A percentile compares a stretch with the other conserved stretches of the same genome.
phyloP scores from a whole-genome alignment of 2,888 invertebrate genomes.

The Parochlus steinenii region DNA sequence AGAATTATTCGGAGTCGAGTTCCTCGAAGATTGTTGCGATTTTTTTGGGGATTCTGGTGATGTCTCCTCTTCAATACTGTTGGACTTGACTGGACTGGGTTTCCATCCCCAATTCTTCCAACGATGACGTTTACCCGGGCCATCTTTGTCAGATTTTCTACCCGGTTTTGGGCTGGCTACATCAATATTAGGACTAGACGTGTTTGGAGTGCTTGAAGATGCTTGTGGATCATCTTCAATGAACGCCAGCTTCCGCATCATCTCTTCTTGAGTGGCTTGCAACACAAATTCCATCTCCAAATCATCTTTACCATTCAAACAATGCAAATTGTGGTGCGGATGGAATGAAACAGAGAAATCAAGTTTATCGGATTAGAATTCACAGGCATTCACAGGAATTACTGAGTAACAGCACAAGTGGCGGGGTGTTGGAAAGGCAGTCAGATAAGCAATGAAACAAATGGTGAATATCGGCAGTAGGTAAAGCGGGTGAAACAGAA shows the following conservation, averaged over 20 bases:
- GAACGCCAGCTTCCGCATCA: slow-evolving; percentile 14
- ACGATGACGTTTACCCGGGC: slow-evolving; percentile 16
- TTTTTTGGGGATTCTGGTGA: slow-evolving; percentile 18
- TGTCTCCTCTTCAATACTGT: slow-evolving; percentile 21
- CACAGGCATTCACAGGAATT: no score
- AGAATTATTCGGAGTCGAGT: slow-evolving; percentile 19
- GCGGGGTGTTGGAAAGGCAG: no score
- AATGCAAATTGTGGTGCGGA: no score
- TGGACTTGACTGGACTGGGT: slow-evolving; percentile 20
- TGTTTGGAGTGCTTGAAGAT: neutral
- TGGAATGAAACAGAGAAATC: neutral
- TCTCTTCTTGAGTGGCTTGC: slow-evolving; percentile 17
- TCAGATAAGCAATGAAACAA: no score
- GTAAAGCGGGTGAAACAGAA: no score
- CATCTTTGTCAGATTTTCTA: slow-evolving; percentile 13
- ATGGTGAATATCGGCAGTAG: no score
- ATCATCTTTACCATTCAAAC: slow-evolving; percentile 17
- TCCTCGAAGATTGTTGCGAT: slow-evolving; percentile 18
- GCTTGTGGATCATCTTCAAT: slow-evolving; percentile 1
- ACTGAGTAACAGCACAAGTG: no score
- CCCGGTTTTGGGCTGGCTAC: slow-evolving; percentile 12
- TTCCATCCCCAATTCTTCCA: slow-evolving; percentile 22
- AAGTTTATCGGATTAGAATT: no score
- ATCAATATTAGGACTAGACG: neutral
- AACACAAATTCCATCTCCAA: slow-evolving; percentile 21